Percentiles rank a stretch among this genome's conserved stretches.
Conservation (phyloP, 1,140 invertebrate species). For the Drosophila kanapiae region DNA sequence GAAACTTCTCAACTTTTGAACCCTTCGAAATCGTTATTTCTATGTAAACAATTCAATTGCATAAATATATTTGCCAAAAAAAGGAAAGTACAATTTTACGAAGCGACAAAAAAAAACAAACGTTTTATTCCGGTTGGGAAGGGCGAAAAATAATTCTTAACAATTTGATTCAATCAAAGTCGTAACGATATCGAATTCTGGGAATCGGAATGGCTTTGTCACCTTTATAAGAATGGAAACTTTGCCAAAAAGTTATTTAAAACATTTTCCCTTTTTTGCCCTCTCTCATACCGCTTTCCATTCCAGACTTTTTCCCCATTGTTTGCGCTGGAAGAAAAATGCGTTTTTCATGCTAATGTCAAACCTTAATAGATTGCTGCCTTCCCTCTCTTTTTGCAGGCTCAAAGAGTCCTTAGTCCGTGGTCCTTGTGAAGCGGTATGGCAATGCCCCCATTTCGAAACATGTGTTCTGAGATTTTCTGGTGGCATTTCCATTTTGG, state of each 20-base stretch:
- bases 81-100: conserved; percentile 23
- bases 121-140: conserved; percentile 26
- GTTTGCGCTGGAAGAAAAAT: conserved; percentile 66
- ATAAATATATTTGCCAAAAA: conserved; percentile 69
- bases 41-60: conserved; percentile 77
- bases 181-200: conserved; percentile 43
- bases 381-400: conserved; percentile 1
- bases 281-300: background rate
- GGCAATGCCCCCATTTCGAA: conserved; percentile 20
- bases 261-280: conserved; percentile 51
- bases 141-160: conserved; percentile 62
- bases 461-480: conserved; percentile 68
- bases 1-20: conserved; percentile 47
- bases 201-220: conserved; percentile 55
- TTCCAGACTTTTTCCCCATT: conserved; percentile 40
- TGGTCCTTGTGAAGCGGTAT: conserved; percentile 10
- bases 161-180: conserved; percentile 73
- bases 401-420: conserved; percentile 1
- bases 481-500: conserved; percentile 62
- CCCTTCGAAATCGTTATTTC: conserved; percentile 62
- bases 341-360: conserved; percentile 79
- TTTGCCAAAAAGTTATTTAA: conserved; percentile 72
- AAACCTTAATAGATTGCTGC: conserved; percentile 67
- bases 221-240: conserved; percentile 50
- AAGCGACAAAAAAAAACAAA: conserved; percentile 4